These are phyloP conservation scores for Scomber colias DNA, from an alignment of 2,113 vertebrate species.

Conservation along the genomic window DNA sequence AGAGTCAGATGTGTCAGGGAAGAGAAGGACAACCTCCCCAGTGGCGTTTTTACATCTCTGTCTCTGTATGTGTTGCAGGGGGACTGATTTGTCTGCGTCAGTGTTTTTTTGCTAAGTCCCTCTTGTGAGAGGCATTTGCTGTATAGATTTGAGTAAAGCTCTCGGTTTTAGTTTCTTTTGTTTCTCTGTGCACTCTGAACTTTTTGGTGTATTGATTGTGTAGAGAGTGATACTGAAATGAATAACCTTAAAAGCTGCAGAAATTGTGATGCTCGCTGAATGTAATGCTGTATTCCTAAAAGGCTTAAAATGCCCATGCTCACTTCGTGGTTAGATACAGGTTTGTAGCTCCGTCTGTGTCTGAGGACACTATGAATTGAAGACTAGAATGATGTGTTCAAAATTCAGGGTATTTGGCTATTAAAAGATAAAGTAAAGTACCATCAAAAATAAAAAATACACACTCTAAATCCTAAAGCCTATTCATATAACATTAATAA, in stretches of 20 bases:
- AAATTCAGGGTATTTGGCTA: too few species aligned
- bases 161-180: conserved; percentile 38
- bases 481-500: too few species aligned
- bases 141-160: conserved; percentile 33
- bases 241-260: conserved; percentile 44
- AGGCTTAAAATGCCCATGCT: not conserved
- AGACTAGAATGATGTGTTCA: too few species aligned
- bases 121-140: conserved; percentile 35
- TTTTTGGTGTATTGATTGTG: conserved; percentile 49
- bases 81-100: conserved; percentile 30
- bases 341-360: too few species aligned
- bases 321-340: not conserved
- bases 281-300: conserved; percentile 8
- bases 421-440: too few species aligned
- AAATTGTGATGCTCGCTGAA: conserved; percentile 25
- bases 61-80: not conserved
- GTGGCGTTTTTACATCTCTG: conserved; percentile 22
- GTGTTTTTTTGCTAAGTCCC: not conserved
- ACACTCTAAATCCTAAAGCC: too few species aligned
- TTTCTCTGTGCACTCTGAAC: conserved; percentile 41
- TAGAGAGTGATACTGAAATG: conserved; percentile 31
- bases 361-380: too few species aligned
- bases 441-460: too few species aligned
- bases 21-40: conserved; percentile 7
- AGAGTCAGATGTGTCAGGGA: conserved; percentile 10